phyloP scores from a whole-genome alignment of 2,888 invertebrate species.

The Ptycholaimellus sp. region DNA sequence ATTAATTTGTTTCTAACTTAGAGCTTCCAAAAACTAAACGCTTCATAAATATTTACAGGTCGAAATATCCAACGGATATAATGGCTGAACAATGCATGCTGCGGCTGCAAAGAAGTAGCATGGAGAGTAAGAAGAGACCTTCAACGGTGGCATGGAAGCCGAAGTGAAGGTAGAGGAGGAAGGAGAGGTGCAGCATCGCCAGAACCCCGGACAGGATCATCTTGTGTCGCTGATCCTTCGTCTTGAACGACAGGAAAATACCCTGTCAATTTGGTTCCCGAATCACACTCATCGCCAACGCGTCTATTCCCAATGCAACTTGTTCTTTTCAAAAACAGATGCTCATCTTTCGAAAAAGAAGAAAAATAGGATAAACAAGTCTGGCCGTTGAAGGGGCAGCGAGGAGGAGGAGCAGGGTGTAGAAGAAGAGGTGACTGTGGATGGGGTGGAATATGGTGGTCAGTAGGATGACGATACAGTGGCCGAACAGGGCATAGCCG shows the following conservation, averaged over 20 bases:
- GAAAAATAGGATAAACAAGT: constrained; percentile 26
- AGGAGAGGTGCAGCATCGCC: constrained; percentile 27
- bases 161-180: constrained; percentile 33
- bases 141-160: constrained; percentile 31
- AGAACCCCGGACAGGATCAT: constrained; percentile 24
- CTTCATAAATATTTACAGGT: background rate
- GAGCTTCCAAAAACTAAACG: no score
- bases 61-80: background rate
- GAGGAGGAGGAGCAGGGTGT: constrained; percentile 27
- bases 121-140: constrained; percentile 12
- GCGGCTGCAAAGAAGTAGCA: constrained; percentile 2
- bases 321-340: no score
- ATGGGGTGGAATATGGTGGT: constrained; percentile 29
- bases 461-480: constrained; percentile 30
- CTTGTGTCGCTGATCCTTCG: constrained; percentile 25
- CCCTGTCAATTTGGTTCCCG: constrained; percentile 18
- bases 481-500: constrained; percentile 32
- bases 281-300: no score
- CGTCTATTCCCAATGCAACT: no score
- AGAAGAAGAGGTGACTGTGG: constrained; percentile 31
- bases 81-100: background rate
- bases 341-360: no score
- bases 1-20: no score
- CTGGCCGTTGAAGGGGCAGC: constrained; percentile 29
- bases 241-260: constrained; percentile 24